Evolutionary conservation across 2,113 vertebrate genomes (phyloP), one percentile per base, ranked within the genome.

Genomic region (Antennarius striatus): DNA sequence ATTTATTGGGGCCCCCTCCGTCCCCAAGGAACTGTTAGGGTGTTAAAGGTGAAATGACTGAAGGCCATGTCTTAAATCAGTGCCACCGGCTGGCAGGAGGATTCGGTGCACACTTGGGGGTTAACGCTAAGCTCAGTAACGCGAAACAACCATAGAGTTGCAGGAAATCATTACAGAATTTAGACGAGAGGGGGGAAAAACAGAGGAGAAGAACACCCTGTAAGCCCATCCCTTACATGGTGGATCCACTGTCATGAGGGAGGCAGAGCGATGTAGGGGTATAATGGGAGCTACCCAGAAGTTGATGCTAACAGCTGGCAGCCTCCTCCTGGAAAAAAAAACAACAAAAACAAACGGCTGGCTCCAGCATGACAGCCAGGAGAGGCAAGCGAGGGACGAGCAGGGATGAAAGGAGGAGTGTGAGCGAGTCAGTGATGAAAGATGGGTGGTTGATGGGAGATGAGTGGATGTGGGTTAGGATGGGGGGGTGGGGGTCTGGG

Each of bases 331-430:
- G 40, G 1, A 12, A 15, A 15, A 15, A 47, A 5, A 15, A 47
- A n/a, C n/a, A 14, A 39, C 22, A 53, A 29, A 71, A 74, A 73
- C 62, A 73, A 50, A 50, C 17, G 56, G 47, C 62, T 79, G 63
- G 51, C 57, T 80, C 53, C 54, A 58, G 73, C 82, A 66, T 79
- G 68, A 66, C 72, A 82, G 73, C 72, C 66, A 61, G 56, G 71
- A 67, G 75, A 68, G 72, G 73, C 75, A 63, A 77, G 68, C 15
- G 14, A 63, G 81, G 71, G 61, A 62, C 64, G 63, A 64, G 74
- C 65, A 12, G 75, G 71, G 87, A 85, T 90, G 76, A 80, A 83
- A 85, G 76, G n/a, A 75, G 51, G 68, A 71, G 75, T 65, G 77
- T 55, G 39, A 71, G 75, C 75, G 74, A 82, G 84, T 76, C 68